Evolutionary conservation across 2,888 invertebrate species (phyloP).

Genomic region (Xylota segnis): DNA sequence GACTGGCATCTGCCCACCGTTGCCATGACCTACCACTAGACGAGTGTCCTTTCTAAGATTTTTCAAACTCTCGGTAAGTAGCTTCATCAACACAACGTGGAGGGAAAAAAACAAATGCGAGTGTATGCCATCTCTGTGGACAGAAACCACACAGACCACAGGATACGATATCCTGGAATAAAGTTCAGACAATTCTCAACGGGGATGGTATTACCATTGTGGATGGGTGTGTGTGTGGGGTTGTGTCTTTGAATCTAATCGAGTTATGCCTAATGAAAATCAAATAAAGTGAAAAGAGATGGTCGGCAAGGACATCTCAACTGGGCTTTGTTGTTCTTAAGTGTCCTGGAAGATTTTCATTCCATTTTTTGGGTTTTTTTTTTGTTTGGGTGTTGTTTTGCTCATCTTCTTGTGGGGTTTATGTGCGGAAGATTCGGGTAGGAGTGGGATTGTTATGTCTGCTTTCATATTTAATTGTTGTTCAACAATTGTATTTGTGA

Average conservation of each 20-base stretch:
- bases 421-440: too few relatives aligned
- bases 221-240: neutral
- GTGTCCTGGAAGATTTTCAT: constrained; percentile 16
- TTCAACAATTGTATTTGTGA: constrained; percentile 15
- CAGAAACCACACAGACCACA: constrained; percentile 11
- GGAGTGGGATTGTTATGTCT: constrained; percentile 1
- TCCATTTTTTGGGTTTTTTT: neutral
- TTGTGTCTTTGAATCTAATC: constrained; percentile 81
- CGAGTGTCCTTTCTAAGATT: constrained; percentile 15
- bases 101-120: neutral
- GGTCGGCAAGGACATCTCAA: constrained; percentile 12
- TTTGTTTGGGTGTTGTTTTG: too few relatives aligned
- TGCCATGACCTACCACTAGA: constrained; percentile 39
- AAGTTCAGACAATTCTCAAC: constrained; percentile 50
- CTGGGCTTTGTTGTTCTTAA: constrained; percentile 22
- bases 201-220: constrained; percentile 19
- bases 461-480: constrained; percentile 37
- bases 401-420: neutral
- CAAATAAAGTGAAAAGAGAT: constrained; percentile 78
- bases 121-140: constrained; percentile 24
- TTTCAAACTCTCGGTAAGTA: constrained; percentile 30
- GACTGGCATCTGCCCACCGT: neutral
- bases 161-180: constrained; percentile 38
- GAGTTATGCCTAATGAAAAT: constrained; percentile 83
- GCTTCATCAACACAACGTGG: constrained; percentile 18